phyloP scores from a whole-genome alignment of 2,888 invertebrate species.

The Pelosia muscerda region DNA sequence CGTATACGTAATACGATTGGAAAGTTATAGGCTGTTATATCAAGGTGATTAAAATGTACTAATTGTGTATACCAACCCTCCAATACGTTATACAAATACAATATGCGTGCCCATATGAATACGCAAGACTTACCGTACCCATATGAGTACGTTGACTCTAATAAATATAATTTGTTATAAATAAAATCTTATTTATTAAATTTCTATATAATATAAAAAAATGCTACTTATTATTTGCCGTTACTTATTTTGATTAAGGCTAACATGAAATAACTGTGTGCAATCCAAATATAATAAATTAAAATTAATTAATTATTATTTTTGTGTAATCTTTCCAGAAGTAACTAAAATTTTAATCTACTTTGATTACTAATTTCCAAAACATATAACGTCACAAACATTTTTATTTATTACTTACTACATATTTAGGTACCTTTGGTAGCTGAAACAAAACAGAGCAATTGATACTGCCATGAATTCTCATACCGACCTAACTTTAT shows the following conservation, averaged over 20 bases:
- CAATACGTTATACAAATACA: too few relatives aligned
- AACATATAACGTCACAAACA: background rate
- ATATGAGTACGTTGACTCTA: background rate
- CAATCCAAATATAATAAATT: background rate
- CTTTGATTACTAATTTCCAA: too few relatives aligned
- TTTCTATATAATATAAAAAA: too few relatives aligned
- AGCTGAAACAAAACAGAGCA: too few relatives aligned
- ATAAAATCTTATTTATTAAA: too few relatives aligned
- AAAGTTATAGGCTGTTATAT: background rate
- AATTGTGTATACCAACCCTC: background rate
- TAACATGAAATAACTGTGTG: background rate
- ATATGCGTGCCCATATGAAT: background rate
- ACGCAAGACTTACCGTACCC: background rate
- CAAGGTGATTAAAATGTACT: background rate
- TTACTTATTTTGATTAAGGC: background rate
- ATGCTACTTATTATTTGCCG: background rate
- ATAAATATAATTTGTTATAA: too few relatives aligned
- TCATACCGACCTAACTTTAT: too few relatives aligned
- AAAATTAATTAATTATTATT: background rate
- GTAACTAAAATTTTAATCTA: background rate
- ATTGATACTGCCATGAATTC: too few relatives aligned
- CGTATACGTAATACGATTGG: background rate
- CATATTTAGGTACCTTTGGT: background rate
- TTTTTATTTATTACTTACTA: background rate
- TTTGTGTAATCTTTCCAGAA: background rate